These are phyloP conservation scores for Teleiodes luculella DNA, from an alignment of 2,888 invertebrate species.

Conservation along the genomic window DNA sequence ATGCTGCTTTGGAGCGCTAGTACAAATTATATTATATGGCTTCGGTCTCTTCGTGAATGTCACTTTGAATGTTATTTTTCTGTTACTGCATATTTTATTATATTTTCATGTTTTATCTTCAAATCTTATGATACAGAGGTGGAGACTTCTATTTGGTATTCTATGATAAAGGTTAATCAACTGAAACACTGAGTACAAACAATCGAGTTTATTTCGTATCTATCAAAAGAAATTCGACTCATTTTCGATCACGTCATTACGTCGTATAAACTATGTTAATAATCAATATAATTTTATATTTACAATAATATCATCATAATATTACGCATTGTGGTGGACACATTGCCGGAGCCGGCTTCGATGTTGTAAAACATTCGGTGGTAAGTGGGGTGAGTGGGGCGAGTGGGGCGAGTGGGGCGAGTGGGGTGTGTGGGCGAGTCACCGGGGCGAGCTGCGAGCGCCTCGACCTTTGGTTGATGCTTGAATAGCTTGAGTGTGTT, in stretches of 20 bases:
- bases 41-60: too few relatives aligned
- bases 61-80: too few relatives aligned
- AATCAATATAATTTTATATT: conserved; percentile 46
- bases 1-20: too few relatives aligned
- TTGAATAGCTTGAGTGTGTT: too few relatives aligned
- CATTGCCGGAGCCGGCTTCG: conserved; percentile 7
- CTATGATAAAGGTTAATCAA: neutral
- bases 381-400: too few relatives aligned
- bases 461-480: too few relatives aligned
- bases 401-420: too few relatives aligned
- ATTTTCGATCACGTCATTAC: conserved; percentile 62
- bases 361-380: neutral
- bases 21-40: too few relatives aligned
- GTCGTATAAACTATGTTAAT: conserved; percentile 68
- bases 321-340: conserved; percentile 31
- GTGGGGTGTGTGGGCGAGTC: too few relatives aligned
- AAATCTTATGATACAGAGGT: too few relatives aligned
- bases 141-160: neutral
- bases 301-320: conserved; percentile 53
- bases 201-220: conserved; percentile 70
- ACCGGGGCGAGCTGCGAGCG: too few relatives aligned
- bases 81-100: too few relatives aligned
- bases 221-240: conserved; percentile 76
- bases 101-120: neutral
- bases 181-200: conserved; percentile 30